These are phyloP conservation scores for Cybosia mesomella DNA, from an alignment of 2,888 invertebrate species.

Conservation along the genomic window DNA sequence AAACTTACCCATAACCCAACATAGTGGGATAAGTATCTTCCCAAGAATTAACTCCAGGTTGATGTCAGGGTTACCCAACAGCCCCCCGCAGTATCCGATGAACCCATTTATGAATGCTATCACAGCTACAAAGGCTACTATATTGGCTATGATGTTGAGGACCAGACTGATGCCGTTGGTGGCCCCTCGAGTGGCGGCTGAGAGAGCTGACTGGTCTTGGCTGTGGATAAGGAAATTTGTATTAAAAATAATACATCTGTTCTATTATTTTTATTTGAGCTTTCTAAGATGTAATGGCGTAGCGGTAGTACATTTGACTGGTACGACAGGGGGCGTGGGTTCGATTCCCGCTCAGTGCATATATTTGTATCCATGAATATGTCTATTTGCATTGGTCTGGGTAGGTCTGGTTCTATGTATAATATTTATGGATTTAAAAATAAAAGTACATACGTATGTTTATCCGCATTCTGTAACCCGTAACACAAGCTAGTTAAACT, in stretches of 20 bases:
- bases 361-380: too few relatives aligned
- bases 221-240: constrained; percentile 81
- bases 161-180: constrained; percentile 92
- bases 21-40: constrained; percentile 96
- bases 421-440: too few relatives aligned
- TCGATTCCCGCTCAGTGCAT: too few relatives aligned
- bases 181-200: constrained; percentile 97
- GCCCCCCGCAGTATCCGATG: constrained; percentile 92
- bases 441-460: too few relatives aligned
- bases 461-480: too few relatives aligned
- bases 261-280: too few relatives aligned
- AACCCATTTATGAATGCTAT: constrained; percentile 94
- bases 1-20: constrained; percentile 92
- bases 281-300: too few relatives aligned
- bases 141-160: constrained; percentile 95
- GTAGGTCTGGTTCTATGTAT: too few relatives aligned
- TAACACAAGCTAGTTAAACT: too few relatives aligned
- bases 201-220: constrained; percentile 93
- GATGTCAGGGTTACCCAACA: constrained; percentile 90
- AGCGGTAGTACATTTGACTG: too few relatives aligned
- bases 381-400: too few relatives aligned
- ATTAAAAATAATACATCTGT: not conserved
- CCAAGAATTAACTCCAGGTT: constrained; percentile 93
- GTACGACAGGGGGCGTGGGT: too few relatives aligned
- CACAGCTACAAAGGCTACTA: constrained; percentile 96